Base-by-base conservation (phyloP, 1,140 invertebrate genomes). In the Brachionus asplanchnoidis region DNA sequence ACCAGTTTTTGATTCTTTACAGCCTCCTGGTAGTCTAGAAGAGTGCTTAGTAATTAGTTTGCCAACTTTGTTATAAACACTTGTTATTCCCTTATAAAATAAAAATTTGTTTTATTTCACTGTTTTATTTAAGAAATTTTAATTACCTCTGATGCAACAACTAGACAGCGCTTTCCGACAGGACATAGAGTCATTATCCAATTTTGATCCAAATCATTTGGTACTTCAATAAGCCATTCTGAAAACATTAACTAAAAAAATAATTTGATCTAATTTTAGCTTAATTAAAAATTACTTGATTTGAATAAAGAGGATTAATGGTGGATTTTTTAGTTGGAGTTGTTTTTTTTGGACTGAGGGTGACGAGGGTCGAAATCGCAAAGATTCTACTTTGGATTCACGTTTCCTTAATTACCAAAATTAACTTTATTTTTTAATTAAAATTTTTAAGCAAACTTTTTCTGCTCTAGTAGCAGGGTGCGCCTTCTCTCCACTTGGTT, bases 141-240 rank as follows among this genome's bases (percentile, higher is more conserved):
- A 40, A 17, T 85, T 11, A 93, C 94, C 88, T 91, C 90, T 85
- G 91, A 90, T 17, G 95, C 93, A 50, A 97, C 92, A 46, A 97
- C 90, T 7, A 97, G 89, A 86, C 92, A 92, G 85, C 96, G 91
- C 86, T 92, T 92, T 32, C 95, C 96, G 86, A 93, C 91, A 42
- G 96, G 96, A 89, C 94, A 95, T 0, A 94, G 91, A 40, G 95
- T 92, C 85, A 95, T 91, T n/a, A 93, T 88, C 95, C 95, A 98
- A 73, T 65, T 82, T 8, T 60, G 60, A 6, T 36, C 32, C 40
- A 82, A 82, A 17, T 82, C 79, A 80, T 91, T 89, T 14, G 96
- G 96, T 66, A 93, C 92, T 86, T 97, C 94, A 1, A 94, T 89
- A 88, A 98, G 90, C 95, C 95, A 98, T 89, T 97, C 96, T 0